Evolutionary conservation across 2,888 invertebrate species (phyloP).

Genomic region (Barypeithes pellucidus): DNA sequence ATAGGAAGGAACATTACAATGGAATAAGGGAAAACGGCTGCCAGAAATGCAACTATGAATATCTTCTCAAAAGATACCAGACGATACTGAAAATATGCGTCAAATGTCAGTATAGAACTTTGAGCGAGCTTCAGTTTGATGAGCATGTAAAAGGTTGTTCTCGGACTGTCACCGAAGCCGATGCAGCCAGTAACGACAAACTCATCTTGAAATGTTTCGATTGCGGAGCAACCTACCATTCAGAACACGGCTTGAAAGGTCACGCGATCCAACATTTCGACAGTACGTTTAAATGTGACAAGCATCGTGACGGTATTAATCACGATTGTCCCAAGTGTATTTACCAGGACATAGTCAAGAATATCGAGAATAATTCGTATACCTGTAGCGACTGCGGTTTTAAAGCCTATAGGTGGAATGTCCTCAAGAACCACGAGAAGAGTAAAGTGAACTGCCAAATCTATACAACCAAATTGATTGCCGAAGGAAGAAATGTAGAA

Average conservation of each 20-base stretch:
- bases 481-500: background rate
- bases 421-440: background rate
- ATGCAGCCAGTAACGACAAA: background rate
- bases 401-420: background rate
- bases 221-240: background rate
- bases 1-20: too few species aligned
- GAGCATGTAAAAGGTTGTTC: background rate
- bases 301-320: background rate
- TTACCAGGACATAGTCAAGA: background rate
- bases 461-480: background rate
- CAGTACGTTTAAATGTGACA: background rate
- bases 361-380: background rate
- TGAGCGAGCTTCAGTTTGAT: background rate
- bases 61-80: background rate
- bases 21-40: background rate
- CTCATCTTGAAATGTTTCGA: background rate
- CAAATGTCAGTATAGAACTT: background rate
- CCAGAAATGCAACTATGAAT: background rate
- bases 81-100: background rate
- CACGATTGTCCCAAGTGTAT: background rate
- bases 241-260: background rate
- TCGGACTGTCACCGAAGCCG: background rate
- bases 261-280: background rate
- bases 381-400: background rate
- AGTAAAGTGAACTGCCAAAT: background rate